phyloP scores from a whole-genome alignment of 2,888 invertebrate species.

The Sthenelais limicola region DNA sequence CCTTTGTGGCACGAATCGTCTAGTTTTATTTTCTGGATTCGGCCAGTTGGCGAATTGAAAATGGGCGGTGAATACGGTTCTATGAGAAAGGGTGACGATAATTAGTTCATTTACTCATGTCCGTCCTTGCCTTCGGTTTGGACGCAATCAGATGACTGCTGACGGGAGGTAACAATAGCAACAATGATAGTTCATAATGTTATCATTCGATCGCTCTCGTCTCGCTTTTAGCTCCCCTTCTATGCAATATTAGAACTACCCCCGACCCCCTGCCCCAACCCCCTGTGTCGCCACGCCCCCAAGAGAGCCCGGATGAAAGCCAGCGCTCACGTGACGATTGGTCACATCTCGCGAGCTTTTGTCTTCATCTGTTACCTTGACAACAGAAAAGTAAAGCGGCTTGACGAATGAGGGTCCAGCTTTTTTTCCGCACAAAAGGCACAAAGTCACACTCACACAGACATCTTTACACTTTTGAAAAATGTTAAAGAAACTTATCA shows the following conservation, averaged over 20 bases:
- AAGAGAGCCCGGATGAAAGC: constrained; percentile 7
- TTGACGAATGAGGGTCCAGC: not conserved
- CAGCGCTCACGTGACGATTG: not conserved
- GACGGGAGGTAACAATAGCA: not conserved
- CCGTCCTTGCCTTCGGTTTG: not conserved
- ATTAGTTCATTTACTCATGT: constrained; percentile 25
- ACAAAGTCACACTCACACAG: too few relatives aligned
- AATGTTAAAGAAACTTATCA: too few relatives aligned
- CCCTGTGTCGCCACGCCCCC: not conserved
- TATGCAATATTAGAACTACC: constrained; percentile 13
- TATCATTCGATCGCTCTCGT: not conserved
- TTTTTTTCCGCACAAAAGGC: constrained; percentile 6
- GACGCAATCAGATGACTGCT: not conserved
- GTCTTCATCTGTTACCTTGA: constrained; percentile 8
- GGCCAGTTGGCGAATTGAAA: too few relatives aligned
- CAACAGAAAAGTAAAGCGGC: not conserved
- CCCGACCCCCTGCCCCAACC: constrained; percentile 4
- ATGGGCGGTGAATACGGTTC: too few relatives aligned
- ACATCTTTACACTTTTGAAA: too few relatives aligned
- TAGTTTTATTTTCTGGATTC: too few relatives aligned
- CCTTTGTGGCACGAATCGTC: too few relatives aligned
- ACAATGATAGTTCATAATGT: constrained; percentile 19
- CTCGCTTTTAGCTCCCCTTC: constrained; percentile 3
- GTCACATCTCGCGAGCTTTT: constrained; percentile 20
- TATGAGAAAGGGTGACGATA: too few relatives aligned